Base-by-base conservation (phyloP, 2,888 invertebrate species). In the Phrixothrix hirtus region DNA sequence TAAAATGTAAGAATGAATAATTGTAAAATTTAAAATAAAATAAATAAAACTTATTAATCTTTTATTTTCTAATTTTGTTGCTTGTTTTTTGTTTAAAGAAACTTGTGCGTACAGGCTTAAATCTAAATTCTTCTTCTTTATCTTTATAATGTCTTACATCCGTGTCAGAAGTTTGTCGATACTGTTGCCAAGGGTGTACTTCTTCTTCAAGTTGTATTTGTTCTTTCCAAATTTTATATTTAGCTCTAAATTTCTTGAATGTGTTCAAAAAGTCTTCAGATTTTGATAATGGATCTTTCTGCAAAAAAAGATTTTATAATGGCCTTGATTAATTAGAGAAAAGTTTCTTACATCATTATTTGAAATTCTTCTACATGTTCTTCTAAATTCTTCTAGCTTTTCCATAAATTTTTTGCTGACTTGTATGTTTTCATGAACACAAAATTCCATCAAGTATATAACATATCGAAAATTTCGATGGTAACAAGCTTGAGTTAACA, bases 131-230 rank as follows among this genome's bases (percentile, higher is more conserved):
- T 11, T 44, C 45, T 49, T 68, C 67, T 60, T 71, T 73, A 39
- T 67, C 64, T 51, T 67, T 67, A 48, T 61, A 69, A 55, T 68
- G 66, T 16, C 55, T 56, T 1, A 75, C 74, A 6, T 71, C 65
- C 1, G 70, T 63, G 10, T 70, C 62, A 1, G 65, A 62, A 5
- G 55, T 59, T 62, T 76, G 64, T 37, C 78, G 77, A 61, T 79
- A 88, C 58, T 87, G 86, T 34, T 81, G 74, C 83, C 87, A 88
- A 2, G 87, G 87, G 65, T 85, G 82, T 2, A 68, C 71, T 41
- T 78, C 74, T 58, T 81, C 74, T 50, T 79, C 76, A 35, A 77
- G 63, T 62, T 80, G 70, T 5, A 80, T 67, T 61, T 79, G 75
- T 36, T 75, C 69, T 31, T 77, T 61, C 78, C 80, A 83, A 1